Evolutionary conservation across 2,888 invertebrate genomes (phyloP), one percentile per base, ranked within the genome.

Genomic region (Mesoligia furuncula): DNA sequence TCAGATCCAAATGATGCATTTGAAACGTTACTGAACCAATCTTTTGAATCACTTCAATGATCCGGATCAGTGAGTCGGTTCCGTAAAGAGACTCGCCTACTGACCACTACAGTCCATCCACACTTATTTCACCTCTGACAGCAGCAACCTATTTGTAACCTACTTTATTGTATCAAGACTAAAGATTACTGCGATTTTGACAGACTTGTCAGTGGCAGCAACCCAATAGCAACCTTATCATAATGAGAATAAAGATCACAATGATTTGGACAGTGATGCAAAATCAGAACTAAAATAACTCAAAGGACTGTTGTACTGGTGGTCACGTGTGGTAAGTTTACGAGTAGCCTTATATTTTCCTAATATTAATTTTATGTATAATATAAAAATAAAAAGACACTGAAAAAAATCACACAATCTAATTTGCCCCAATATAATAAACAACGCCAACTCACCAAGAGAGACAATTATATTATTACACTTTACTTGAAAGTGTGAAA

Each of bases 341-440:
- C 15, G 27, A 48, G 42, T 73, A 36, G n/a, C 42, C 42, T 54
- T 45, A 45, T 20, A 36, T 20, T 61, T 77, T 51, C 17, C 15
- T 66, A 27, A 27, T 62, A 62, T 24, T 27, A n/a, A 57, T 31
- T 51, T 36, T 54, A 70, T 42, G 20, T 45, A 31, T 36, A 79
- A 24, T 79, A 9, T 61, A 2, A n/a, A 20, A 62, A 31, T n/a
- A 17, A 27, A 79, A 68, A 61, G n/a, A n/a, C 42, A 45, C 11
- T 45, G 45, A 54, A 65, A 11, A 36, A 31, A 31, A 45, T 27
- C 2, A 48, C 62, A 67, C 6, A 42, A n/a, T 45, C n/a, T 20
- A 66, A 70, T 31, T 76, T 81, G 83, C 81, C 83, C 85, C 83
- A 85, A 83, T 76, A 42, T 17, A 64, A 31, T 65, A 59, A 74